phyloP scores from a whole-genome alignment of 1,140 invertebrate species.

The Spodoptera frugiperda region DNA sequence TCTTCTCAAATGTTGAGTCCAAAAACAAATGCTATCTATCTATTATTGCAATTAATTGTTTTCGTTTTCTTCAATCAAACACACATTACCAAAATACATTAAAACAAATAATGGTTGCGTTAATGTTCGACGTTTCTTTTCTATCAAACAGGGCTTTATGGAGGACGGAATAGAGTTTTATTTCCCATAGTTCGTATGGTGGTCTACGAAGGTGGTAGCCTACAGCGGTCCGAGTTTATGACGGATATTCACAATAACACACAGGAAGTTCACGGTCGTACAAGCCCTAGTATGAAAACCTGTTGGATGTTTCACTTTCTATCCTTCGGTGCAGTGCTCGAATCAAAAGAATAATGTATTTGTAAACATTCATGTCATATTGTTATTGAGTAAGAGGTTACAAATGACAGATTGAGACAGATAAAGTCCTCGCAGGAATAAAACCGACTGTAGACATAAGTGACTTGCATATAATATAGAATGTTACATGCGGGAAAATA shows the following conservation, averaged over 20 bases:
- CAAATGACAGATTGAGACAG: too few species aligned
- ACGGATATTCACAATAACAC: slow-evolving; percentile 50
- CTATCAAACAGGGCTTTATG: neutral
- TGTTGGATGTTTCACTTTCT: slow-evolving; percentile 60
- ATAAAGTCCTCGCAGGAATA: too few species aligned
- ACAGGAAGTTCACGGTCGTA: slow-evolving; percentile 75
- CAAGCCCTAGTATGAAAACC: slow-evolving; percentile 53
- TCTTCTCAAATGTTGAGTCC: too few species aligned
- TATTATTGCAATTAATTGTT: too few species aligned
- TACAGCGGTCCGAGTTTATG: slow-evolving; percentile 41
- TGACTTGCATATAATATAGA: too few species aligned
- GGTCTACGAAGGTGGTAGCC: slow-evolving; percentile 30
- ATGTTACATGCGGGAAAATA: too few species aligned
- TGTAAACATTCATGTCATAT: neutral
- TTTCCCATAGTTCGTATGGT: slow-evolving; percentile 4
- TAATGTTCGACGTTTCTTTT: neutral
- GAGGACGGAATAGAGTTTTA: neutral
- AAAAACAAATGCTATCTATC: too few species aligned
- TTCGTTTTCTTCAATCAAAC: too few species aligned
- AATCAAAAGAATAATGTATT: slow-evolving; percentile 1
- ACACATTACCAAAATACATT: too few species aligned
- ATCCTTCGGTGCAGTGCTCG: slow-evolving; percentile 41
- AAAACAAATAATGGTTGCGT: neutral
- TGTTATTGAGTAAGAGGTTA: too few species aligned
- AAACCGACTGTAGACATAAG: too few species aligned